These are phyloP conservation scores for Lycia hirtaria DNA, from an alignment of 2,888 invertebrate species.

Conservation along the genomic window DNA sequence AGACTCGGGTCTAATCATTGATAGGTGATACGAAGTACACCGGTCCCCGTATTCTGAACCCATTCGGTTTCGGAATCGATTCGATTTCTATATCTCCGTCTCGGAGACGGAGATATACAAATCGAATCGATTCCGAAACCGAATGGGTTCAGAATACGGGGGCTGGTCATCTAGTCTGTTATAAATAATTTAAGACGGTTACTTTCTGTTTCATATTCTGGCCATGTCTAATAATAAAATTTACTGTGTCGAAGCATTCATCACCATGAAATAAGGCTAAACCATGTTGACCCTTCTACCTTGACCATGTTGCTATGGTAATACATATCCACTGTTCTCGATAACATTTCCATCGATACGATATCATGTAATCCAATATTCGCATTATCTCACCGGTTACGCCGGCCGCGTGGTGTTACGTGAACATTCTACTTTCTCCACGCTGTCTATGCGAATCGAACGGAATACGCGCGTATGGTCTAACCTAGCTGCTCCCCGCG, in stretches of 20 bases:
- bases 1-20: too few relatives aligned
- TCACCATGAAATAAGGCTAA: slow-evolving; percentile 5
- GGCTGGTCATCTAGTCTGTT: too few relatives aligned
- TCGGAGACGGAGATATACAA: too few relatives aligned
- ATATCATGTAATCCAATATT: slow-evolving; percentile 20
- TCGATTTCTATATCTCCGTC: too few relatives aligned
- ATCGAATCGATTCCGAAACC: too few relatives aligned
- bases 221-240: neutral
- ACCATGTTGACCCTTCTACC: neutral
- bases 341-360: neutral
- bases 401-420: slow-evolving; percentile 52
- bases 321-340: neutral
- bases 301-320: neutral
- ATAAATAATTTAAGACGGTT: too few relatives aligned
- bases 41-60: too few relatives aligned
- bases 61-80: too few relatives aligned
- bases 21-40: too few relatives aligned
- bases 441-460: slow-evolving; percentile 52
- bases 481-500: too few relatives aligned
- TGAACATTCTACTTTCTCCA: slow-evolving; percentile 64
- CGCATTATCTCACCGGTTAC: slow-evolving; percentile 53
- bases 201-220: too few relatives aligned
- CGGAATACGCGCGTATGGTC: neutral
- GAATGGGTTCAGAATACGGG: too few relatives aligned
- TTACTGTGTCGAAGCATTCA: neutral